A percentile compares a stretch with the other conserved stretches of the same genome.
These are phyloP conservation scores for Zhuqinia jingwanae DNA, from an alignment of 2,888 invertebrate genomes.

Conservation along the genomic window DNA sequence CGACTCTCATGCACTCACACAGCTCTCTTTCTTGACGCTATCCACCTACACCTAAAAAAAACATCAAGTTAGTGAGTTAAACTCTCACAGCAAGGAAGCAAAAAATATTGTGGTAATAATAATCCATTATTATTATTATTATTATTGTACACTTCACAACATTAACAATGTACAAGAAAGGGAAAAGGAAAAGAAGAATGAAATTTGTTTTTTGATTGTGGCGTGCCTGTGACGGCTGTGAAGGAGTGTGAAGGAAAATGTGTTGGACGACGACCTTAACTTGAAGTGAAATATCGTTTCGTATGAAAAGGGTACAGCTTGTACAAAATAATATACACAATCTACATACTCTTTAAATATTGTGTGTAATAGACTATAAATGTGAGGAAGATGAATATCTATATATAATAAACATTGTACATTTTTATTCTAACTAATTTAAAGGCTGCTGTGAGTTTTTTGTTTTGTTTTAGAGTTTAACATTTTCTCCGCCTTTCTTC, in stretches of 20 bases:
- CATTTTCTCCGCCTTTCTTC: constrained; percentile 45
- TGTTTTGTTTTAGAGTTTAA: constrained; percentile 15
- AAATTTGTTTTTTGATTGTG: too few relatives aligned
- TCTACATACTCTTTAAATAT: too few relatives aligned
- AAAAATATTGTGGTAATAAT: neutral
- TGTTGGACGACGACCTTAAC: too few relatives aligned
- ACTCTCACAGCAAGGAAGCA: constrained; percentile 65
- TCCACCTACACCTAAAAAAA: constrained; percentile 78
- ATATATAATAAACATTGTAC: neutral
- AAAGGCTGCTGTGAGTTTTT: neutral
- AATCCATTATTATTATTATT: neutral
- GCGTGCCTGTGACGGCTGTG: too few relatives aligned
- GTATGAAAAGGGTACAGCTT: too few relatives aligned
- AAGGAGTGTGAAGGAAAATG: too few relatives aligned
- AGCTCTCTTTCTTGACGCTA: too few relatives aligned
- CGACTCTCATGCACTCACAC: constrained; percentile 32
- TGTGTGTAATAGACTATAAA: too few relatives aligned
- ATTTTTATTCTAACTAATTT: neutral
- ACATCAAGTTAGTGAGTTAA: constrained; percentile 77
- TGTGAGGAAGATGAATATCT: constrained; percentile 24
- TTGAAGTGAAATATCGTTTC: too few relatives aligned
- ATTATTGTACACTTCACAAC: neutral
- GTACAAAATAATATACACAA: too few relatives aligned
- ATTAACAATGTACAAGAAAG: neutral
- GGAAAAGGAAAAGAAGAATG: constrained; percentile 60